Conservation (phyloP, 2,888 invertebrate genomes). For the Mayetiola destructor region DNA sequence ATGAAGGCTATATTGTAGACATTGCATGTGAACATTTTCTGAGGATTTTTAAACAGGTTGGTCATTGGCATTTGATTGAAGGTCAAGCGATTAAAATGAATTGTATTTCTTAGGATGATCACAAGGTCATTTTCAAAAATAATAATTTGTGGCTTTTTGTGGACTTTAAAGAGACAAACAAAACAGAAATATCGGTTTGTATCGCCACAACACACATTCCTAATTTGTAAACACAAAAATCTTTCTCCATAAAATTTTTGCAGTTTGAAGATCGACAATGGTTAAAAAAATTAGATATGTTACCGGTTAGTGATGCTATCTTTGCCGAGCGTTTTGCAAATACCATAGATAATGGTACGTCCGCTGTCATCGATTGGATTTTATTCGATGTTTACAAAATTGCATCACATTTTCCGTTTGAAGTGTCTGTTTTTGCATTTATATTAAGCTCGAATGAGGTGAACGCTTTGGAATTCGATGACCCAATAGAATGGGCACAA, state of each 20-base stretch:
- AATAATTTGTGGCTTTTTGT: constrained; percentile 1
- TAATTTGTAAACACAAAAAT: neutral
- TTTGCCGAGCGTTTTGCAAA: neutral
- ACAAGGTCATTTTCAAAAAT: neutral
- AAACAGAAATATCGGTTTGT: neutral
- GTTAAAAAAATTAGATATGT: neutral
- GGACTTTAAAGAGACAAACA: neutral
- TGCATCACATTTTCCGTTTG: constrained; percentile 23
- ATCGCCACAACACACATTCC: neutral
- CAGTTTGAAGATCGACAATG: neutral
- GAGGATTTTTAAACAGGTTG: neutral
- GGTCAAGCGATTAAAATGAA: neutral
- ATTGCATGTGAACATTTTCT: constrained; percentile 1
- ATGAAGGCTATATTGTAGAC: neutral
- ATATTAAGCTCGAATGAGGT: neutral
- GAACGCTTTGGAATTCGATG: neutral
- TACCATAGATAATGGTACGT: neutral
- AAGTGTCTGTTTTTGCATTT: constrained; percentile 17
- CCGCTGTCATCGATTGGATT: constrained; percentile 16
- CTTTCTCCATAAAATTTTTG: neutral
- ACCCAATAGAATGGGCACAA: neutral
- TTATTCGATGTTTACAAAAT: constrained; percentile 30
- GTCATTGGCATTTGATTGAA: neutral
- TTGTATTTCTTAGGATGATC: neutral
- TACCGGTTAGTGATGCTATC: neutral